Evolutionary conservation across 2,888 invertebrate genomes (phyloP).

Genomic region (Oasisia sp.): DNA sequence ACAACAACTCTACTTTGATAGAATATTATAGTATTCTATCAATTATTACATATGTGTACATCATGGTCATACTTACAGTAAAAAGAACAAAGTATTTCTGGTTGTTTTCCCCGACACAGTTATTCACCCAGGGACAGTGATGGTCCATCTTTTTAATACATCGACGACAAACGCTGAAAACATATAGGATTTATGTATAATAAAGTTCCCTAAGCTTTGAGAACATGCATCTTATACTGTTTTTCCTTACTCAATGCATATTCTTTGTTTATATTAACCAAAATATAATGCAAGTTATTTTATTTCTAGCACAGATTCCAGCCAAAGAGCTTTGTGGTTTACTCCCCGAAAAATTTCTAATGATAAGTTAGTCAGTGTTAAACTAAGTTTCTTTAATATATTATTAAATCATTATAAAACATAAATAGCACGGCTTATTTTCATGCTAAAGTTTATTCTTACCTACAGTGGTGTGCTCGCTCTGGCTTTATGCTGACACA

Average conservation of each 20-base stretch:
- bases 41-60: conserved; percentile 54
- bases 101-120: conserved; percentile 98
- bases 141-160: conserved; percentile 88
- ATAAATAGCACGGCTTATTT: neutral
- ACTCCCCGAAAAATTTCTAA: no score
- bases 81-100: conserved; percentile 99
- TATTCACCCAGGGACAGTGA: conserved; percentile 97
- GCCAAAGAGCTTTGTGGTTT: no score
- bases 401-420: neutral
- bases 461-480: conserved; percentile 84
- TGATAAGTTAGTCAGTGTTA: no score
- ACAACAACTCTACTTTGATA: neutral
- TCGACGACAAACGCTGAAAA: conserved; percentile 78
- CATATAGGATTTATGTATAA: conserved; percentile 23
- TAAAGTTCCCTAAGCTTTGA: neutral
- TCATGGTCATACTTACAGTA: conserved; percentile 69
- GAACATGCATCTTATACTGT: neutral
- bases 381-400: no score
- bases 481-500: conserved; percentile 86
- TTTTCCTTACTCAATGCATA: neutral
- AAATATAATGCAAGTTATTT: neutral
- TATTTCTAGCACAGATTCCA: no score
- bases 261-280: neutral
- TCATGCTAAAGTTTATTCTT: conserved; percentile 27
- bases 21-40: neutral